Evolutionary conservation across 1,140 invertebrate genomes (phyloP), one percentile per base, ranked within the genome.

Genomic region (Apolygus lucorum): DNA sequence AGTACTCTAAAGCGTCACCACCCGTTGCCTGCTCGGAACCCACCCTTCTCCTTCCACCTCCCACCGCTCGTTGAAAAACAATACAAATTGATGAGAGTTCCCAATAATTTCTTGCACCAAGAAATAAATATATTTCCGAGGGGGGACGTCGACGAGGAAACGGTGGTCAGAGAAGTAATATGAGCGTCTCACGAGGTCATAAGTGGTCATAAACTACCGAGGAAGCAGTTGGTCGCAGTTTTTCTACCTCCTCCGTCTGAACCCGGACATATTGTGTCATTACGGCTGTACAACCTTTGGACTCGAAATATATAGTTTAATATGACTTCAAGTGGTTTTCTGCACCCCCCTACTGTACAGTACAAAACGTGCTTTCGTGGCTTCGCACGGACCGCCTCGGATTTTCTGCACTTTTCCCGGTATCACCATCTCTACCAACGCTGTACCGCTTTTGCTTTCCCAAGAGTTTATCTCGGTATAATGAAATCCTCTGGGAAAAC

Each of bases 271-370:
- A 66, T 66, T 34, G 64, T 34, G 34, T 34, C 28, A 34, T 34
- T 34, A 66, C 64, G 13, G 29, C 64, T 11, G 13, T 11, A 8
- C 4, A 4, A 13, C 11, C 54, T 4, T 11, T 4, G 2, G 22
- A 59, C 54, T 8, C 17, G 34, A 28, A 66, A 66, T 66, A 66
- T 66, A 66, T 66, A n/a, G 64, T 66, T 66, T 66, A 66, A 66
- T 66, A 66, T 66, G 64, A 66, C 64, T 66, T 34, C 11, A 59
- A 59, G 54, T 59, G 54, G 13, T 59, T 59, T 59, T 22, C 54
- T 21, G 34, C 34, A 49, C 8, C n/a, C n/a, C n/a, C n/a, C n/a
- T n/a, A n/a, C n/a, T n/a, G n/a, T n/a, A n/a, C n/a, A n/a, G n/a
- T n/a, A n/a, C n/a, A n/a, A n/a, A n/a, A n/a, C n/a, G n/a, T n/a